Conservation (phyloP, 2,888 invertebrate species). For the Lepas anatifera region DNA sequence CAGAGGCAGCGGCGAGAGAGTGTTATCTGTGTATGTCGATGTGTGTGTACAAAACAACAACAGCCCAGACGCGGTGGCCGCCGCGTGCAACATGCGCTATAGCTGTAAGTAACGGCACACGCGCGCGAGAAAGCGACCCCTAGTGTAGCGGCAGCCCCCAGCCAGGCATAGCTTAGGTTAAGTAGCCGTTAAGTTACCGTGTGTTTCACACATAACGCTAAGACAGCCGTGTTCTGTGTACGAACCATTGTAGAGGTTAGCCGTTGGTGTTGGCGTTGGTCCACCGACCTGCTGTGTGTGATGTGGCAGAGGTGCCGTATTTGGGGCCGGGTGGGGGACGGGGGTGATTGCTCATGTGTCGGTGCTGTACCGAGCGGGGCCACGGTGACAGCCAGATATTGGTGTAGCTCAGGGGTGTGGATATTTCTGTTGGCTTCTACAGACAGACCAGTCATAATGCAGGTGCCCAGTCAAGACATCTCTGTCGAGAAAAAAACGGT, state of each 20-base stretch:
- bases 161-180: conserved; percentile 5
- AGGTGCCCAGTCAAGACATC: too few relatives aligned
- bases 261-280: conserved; percentile 2
- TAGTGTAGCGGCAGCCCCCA: background rate
- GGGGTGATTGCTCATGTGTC: too few relatives aligned
- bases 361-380: too few relatives aligned
- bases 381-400: too few relatives aligned
- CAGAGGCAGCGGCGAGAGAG: background rate
- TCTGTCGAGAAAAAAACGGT: too few relatives aligned
- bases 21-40: background rate
- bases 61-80: background rate
- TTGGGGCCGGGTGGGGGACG: too few relatives aligned
- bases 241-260: background rate
- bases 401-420: too few relatives aligned
- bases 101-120: background rate
- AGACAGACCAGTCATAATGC: too few relatives aligned
- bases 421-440: too few relatives aligned
- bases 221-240: conserved; percentile 7
- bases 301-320: too few relatives aligned
- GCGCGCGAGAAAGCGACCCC: background rate
- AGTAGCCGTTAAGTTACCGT: conserved; percentile 10
- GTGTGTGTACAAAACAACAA: conserved; percentile 6
- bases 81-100: background rate
- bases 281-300: background rate
- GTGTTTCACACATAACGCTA: conserved; percentile 6